phyloP scores from a whole-genome alignment of 2,113 vertebrate species.

The Halcyon senegalensis region DNA sequence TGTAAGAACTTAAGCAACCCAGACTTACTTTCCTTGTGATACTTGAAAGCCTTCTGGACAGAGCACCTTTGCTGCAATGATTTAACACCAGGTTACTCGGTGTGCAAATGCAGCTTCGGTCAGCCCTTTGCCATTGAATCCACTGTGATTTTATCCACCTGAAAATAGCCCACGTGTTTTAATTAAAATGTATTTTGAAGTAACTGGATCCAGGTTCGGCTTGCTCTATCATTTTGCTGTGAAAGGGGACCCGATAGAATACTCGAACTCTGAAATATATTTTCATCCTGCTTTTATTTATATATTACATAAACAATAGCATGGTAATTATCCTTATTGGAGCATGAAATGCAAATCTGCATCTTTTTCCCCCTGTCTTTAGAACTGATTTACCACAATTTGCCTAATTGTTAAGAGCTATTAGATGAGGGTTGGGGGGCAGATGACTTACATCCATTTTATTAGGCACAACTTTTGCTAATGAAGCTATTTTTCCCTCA shows the following conservation, averaged over 20 bases:
- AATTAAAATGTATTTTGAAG: constrained; percentile 43
- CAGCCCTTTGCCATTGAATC: constrained; percentile 27
- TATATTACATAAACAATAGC: constrained; percentile 50
- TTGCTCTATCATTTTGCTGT: not conserved
- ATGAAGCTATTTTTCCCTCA: constrained; percentile 45
- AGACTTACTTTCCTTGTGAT: constrained; percentile 66
- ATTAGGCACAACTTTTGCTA: constrained; percentile 49
- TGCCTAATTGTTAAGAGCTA: constrained; percentile 36
- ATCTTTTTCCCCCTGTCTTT: constrained; percentile 35
- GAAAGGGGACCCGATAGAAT: not conserved
- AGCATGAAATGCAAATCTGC: constrained; percentile 59
- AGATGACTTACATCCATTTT: constrained; percentile 44
- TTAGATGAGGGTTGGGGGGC: not conserved
- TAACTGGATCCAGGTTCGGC: constrained; percentile 28
- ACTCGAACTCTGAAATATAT: not conserved
- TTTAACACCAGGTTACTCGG: constrained; percentile 29
- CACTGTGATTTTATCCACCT: constrained; percentile 51
- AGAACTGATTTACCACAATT: constrained; percentile 46
- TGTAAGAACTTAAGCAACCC: constrained; percentile 72
- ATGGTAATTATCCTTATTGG: constrained; percentile 48
- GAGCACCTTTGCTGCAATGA: constrained; percentile 50
- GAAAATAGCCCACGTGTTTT: constrained; percentile 41
- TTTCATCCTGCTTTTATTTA: constrained; percentile 49
- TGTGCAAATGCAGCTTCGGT: constrained; percentile 11
- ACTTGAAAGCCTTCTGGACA: constrained; percentile 62